Conservation (phyloP, 2,888 invertebrate genomes). For the Epinotia bilunana region DNA sequence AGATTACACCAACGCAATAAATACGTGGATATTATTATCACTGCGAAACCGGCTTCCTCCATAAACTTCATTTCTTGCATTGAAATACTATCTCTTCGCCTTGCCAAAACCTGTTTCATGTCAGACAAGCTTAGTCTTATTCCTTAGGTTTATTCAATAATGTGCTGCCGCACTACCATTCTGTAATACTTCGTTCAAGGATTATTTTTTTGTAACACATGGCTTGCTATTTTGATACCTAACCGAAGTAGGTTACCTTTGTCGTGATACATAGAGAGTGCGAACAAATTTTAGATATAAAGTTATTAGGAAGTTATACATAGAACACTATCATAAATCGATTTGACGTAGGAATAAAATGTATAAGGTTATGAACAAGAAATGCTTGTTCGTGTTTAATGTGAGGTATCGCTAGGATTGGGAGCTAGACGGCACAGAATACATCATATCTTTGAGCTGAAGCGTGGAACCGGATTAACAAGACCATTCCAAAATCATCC, state of each 20-base stretch:
- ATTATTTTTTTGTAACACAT: background rate
- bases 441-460: background rate
- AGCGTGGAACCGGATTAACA: background rate
- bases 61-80: constrained; percentile 16
- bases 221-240: background rate
- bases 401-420: background rate
- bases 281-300: background rate
- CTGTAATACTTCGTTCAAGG: constrained; percentile 1
- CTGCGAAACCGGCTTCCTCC: background rate
- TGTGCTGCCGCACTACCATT: background rate
- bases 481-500: background rate
- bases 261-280: background rate
- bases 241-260: background rate
- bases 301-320: too few relatives aligned
- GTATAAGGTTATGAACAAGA: too few relatives aligned
- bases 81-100: constrained; percentile 27
- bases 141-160: constrained; percentile 21
- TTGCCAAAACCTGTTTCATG: constrained; percentile 29
- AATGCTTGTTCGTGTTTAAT: background rate
- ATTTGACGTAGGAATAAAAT: too few relatives aligned
- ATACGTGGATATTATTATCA: constrained; percentile 7
- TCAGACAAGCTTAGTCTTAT: constrained; percentile 19
- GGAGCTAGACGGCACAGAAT: background rate
- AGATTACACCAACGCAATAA: background rate
- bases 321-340: too few relatives aligned